These are phyloP conservation scores for Eupithecia dodoneata DNA, from an alignment of 2,888 invertebrate species.

Conservation along the genomic window DNA sequence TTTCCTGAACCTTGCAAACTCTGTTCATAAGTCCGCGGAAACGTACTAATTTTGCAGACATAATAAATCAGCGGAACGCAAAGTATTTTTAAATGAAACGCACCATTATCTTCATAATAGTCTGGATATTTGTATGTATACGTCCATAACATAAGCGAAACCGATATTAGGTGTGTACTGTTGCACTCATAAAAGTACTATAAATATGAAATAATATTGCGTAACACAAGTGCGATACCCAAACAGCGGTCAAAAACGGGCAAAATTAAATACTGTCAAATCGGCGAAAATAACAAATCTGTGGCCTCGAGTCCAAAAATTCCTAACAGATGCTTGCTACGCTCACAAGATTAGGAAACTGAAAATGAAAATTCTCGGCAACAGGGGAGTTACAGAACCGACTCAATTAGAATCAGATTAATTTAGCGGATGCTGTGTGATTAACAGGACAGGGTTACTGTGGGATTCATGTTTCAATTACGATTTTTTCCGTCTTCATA, in stretches of 20 bases:
- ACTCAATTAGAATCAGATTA: constrained; percentile 5
- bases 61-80: constrained; percentile 14
- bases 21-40: constrained; percentile 13
- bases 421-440: neutral
- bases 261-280: neutral
- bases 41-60: constrained; percentile 17
- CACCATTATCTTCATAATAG: constrained; percentile 27
- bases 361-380: constrained; percentile 10
- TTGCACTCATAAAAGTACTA: neutral
- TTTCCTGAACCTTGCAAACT: neutral
- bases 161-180: too few species aligned
- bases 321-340: constrained; percentile 5
- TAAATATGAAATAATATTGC: neutral
- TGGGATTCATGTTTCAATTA: neutral
- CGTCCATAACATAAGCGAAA: neutral
- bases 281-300: neutral
- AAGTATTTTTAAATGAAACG: constrained; percentile 20
- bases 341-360: constrained; percentile 39
- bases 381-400: neutral
- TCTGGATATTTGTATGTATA: neutral
- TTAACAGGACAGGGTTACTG: neutral
- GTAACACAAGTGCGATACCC: neutral
- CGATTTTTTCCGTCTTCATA: neutral
- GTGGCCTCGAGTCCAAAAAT: constrained; percentile 8
- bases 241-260: neutral